phyloP scores from a whole-genome alignment of 2,888 invertebrate genomes.

The Eupeodes latifasciatus region DNA sequence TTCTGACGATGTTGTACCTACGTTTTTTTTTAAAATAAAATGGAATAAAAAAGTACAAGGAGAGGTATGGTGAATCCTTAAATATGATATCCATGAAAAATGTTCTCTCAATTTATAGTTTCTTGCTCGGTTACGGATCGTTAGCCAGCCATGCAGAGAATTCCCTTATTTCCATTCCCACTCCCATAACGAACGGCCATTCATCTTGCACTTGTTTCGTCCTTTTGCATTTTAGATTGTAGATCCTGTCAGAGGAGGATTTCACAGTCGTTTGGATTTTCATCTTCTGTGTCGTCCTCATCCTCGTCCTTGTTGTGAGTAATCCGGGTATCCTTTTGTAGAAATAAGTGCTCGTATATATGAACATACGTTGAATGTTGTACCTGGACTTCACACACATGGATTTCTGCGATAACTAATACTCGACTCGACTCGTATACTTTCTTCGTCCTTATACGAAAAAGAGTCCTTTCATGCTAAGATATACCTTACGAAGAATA shows the following conservation, averaged over 20 bases:
- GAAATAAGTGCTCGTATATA: background rate
- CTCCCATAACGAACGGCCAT: constrained; percentile 75
- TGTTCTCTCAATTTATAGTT: constrained; percentile 26
- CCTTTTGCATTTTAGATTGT: constrained; percentile 47
- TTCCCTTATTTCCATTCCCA: constrained; percentile 54
- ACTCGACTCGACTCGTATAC: background rate
- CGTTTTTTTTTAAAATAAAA: too few relatives aligned
- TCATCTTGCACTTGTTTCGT: constrained; percentile 72
- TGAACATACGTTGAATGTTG: constrained; percentile 14
- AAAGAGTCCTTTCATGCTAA: background rate
- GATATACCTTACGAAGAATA: background rate
- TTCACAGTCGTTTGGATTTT: constrained; percentile 70
- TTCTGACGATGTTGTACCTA: background rate
- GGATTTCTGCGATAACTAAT: background rate
- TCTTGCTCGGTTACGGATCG: constrained; percentile 66
- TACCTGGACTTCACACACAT: constrained; percentile 37
- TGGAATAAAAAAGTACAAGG: background rate
- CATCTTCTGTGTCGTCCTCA: constrained; percentile 40
- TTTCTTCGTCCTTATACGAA: constrained; percentile 51
- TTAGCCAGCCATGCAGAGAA: constrained; percentile 41
- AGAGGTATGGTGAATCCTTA: constrained; percentile 38
- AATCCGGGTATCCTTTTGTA: constrained; percentile 64
- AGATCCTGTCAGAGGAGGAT: constrained; percentile 70
- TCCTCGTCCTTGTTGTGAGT: constrained; percentile 47
- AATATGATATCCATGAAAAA: constrained; percentile 72